Conservation (phyloP, 1,140 invertebrate species). For the Lycorma delicatula region DNA sequence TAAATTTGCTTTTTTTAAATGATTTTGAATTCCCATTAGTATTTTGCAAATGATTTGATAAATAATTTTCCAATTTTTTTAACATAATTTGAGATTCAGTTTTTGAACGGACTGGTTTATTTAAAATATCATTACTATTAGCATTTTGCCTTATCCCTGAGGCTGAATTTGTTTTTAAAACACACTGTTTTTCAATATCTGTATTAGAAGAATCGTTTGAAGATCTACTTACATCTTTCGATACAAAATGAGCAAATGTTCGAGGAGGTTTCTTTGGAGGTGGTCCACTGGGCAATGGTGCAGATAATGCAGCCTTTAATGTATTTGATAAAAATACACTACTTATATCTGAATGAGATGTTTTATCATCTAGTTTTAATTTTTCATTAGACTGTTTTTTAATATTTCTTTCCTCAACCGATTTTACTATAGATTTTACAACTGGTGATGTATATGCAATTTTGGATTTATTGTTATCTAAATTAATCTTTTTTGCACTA, state of each 20-base stretch:
- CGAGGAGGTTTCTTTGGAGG: constrained; percentile 63
- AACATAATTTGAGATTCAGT: constrained; percentile 30
- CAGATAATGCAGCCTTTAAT: constrained; percentile 49
- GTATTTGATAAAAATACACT: too few relatives aligned
- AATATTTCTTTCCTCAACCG: not conserved
- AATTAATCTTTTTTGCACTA: too few relatives aligned
- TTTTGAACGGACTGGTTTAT: constrained; percentile 20
- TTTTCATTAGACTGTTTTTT: not conserved
- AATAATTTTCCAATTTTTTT: constrained; percentile 25
- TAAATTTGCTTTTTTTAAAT: not conserved
- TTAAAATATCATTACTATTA: not conserved
- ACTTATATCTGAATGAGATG: too few relatives aligned
- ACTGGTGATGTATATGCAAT: not conserved
- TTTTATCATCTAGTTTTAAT: not conserved
- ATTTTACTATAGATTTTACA: too few relatives aligned
- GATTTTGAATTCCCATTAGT: not conserved
- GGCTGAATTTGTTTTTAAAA: too few relatives aligned
- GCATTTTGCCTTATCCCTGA: not conserved
- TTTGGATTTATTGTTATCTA: not conserved
- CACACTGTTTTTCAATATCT: too few relatives aligned
- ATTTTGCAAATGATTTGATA: too few relatives aligned
- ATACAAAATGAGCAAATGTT: constrained; percentile 44
- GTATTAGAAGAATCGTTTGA: too few relatives aligned
- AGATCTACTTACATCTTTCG: not conserved
- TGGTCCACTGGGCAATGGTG: constrained; percentile 52